Evolutionary conservation across 2,888 invertebrate species (phyloP), one percentile per base, ranked within the genome.

Genomic region (Melanophora roralis): DNA sequence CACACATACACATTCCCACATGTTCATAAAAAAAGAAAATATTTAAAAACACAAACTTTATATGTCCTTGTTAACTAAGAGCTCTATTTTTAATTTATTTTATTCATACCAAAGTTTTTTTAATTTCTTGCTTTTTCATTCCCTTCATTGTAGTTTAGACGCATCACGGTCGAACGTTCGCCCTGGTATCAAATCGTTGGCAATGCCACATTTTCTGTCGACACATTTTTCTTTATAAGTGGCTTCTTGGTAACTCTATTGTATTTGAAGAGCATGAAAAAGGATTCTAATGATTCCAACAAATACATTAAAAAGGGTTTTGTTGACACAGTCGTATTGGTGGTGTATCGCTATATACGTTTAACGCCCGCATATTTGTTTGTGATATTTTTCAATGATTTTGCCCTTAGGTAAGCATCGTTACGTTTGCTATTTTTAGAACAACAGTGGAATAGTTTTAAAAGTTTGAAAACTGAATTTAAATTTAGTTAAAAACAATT

Each of bases 161-260:
- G 95, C 60, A 92, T 93, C 1, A 92, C 95, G 81, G 94, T 93
- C 0, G 95, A 96, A 88, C 92, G 95, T 71, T 93, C 93, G 84
- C 93, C 95, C 88, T 91, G 94, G 90, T 96, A 95, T 89, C 96
- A 96, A 88, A 94, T 95, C 0, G 93, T 96, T 75, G 94, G 95
- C 75, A 96, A 96, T 89, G 96, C 95, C 0, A 95, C 95, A 6
- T 95, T 95, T 87, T 95, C 96, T 57, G 96, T 96, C 49, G 96
- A 96, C 86, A 95, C 95, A 5, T 96, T 96, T 90, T 96, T 96
- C 91, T 95, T 95, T 85, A 95, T 96, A 83, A 95, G 95, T 94
- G 95, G 95, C 4, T 91, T 95, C 51, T 91, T 95, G 78, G 93
- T 95, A 43, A 94, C 95, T 0, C 91, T 95, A 78, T 91, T 94